These are phyloP conservation scores for Andrena dorsata DNA, from an alignment of 2,888 invertebrate species.

Conservation along the genomic window DNA sequence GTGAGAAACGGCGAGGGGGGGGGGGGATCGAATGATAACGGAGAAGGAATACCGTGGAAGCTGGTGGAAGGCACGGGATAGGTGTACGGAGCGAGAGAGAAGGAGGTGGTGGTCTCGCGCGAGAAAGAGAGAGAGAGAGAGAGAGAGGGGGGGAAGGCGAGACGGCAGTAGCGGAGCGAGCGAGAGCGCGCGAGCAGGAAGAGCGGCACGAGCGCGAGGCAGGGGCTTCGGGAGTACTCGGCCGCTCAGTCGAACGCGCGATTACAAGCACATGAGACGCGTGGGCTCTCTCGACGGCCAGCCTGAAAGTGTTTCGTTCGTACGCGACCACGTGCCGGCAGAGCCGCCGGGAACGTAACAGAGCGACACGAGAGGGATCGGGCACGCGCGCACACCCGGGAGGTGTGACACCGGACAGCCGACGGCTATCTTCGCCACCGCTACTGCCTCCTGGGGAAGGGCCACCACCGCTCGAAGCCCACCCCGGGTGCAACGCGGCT, in stretches of 20 bases:
- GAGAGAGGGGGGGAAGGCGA: not conserved
- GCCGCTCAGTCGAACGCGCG: slow-evolving; percentile 82
- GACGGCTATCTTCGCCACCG: not conserved
- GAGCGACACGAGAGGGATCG: slow-evolving; percentile 15
- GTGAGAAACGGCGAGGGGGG: not conserved
- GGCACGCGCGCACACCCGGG: slow-evolving; percentile 22
- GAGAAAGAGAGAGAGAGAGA: not conserved
- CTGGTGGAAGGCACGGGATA: slow-evolving; percentile 31
- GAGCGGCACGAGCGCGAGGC: slow-evolving; percentile 65
- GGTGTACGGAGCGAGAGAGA: slow-evolving; percentile 19
- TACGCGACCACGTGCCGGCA: slow-evolving; percentile 76
- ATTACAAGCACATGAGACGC: slow-evolving; percentile 82
- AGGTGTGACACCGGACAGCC: slow-evolving; percentile 3
- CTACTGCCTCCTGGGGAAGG: not conserved
- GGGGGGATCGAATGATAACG: slow-evolving; percentile 21
- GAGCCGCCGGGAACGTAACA: slow-evolving; percentile 40
- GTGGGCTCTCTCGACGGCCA: slow-evolving; percentile 70
- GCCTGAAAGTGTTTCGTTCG: slow-evolving; percentile 71
- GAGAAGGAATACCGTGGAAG: slow-evolving; percentile 49
- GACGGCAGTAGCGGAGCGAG: slow-evolving; percentile 51
- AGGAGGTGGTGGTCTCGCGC: not conserved
- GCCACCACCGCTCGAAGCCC: not conserved
- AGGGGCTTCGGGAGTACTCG: slow-evolving; percentile 71
- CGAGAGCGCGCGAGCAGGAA: slow-evolving; percentile 68
- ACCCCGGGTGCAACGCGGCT: slow-evolving; percentile 33